Evolutionary conservation across 2,797 vertebrate species (phyloP).

Genomic region (Phataginus tricuspis): DNA sequence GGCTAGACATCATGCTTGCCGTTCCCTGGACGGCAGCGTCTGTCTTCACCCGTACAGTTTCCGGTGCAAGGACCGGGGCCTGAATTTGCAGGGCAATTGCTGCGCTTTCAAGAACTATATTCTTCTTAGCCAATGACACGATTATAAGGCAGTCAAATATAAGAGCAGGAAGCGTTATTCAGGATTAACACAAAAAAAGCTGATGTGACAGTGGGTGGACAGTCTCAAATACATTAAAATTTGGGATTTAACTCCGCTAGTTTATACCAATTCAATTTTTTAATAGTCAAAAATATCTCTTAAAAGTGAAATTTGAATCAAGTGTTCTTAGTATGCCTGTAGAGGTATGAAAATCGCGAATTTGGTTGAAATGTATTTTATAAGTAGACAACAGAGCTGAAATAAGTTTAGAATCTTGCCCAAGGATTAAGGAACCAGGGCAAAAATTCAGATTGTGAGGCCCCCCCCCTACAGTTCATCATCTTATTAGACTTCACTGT

Average conservation of each 20-base stretch:
- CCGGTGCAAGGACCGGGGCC: neutral
- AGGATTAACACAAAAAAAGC: neutral
- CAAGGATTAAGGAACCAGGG: neutral
- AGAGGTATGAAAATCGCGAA: neutral
- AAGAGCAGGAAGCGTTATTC: neutral
- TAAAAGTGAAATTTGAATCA: neutral
- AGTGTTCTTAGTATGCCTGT: neutral
- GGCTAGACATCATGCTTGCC: neutral
- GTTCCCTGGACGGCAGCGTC: neutral
- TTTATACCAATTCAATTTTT: neutral
- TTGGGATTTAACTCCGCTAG: neutral
- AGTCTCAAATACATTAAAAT: neutral
- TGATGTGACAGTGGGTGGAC: neutral
- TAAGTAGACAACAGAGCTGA: neutral
- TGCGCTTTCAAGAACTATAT: slow-evolving; percentile 1
- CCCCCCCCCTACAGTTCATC: neutral
- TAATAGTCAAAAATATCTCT: neutral
- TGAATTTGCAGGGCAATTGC: neutral
- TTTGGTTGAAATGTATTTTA: neutral
- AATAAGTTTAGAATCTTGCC: neutral
- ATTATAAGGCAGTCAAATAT: neutral
- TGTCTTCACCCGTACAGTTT: neutral
- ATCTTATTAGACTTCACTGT: neutral
- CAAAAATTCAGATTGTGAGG: neutral
- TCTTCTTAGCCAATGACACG: neutral